These are phyloP conservation scores for Diadumene lineata DNA, from an alignment of 92 coral and sea anemone species.

Conservation along the genomic window DNA sequence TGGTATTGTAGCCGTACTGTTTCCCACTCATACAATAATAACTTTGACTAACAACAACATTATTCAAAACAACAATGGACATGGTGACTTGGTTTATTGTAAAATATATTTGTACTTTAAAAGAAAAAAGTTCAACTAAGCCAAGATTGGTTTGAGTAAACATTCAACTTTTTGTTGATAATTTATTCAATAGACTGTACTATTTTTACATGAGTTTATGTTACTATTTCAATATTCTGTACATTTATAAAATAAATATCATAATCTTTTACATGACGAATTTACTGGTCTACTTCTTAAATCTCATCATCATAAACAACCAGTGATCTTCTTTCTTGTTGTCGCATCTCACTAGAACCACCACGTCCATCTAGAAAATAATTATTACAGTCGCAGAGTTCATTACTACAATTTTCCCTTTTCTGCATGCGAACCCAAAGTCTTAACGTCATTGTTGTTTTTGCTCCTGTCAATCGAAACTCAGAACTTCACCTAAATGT, in stretches of 20 bases:
- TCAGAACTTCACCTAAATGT: too few species aligned
- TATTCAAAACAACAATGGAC: too few species aligned
- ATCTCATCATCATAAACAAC: constrained; percentile 11
- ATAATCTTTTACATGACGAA: background rate
- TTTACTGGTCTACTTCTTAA: background rate
- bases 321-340: constrained; percentile 20
- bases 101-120: too few species aligned
- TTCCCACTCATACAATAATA: too few species aligned
- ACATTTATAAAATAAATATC: background rate
- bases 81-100: too few species aligned
- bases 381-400: too few species aligned
- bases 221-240: constrained; percentile 1
- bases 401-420: too few species aligned
- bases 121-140: background rate
- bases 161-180: background rate
- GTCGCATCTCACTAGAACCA: constrained; percentile 12
- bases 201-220: background rate
- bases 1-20: too few species aligned
- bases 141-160: background rate
- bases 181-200: background rate
- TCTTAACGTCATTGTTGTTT: too few species aligned
- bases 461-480: too few species aligned
- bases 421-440: too few species aligned
- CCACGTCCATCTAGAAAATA: constrained; percentile 29
- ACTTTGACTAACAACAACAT: too few species aligned